Evolutionary conservation across 2,113 vertebrate genomes (phyloP).

Genomic region (Stegostoma tigrinum): DNA sequence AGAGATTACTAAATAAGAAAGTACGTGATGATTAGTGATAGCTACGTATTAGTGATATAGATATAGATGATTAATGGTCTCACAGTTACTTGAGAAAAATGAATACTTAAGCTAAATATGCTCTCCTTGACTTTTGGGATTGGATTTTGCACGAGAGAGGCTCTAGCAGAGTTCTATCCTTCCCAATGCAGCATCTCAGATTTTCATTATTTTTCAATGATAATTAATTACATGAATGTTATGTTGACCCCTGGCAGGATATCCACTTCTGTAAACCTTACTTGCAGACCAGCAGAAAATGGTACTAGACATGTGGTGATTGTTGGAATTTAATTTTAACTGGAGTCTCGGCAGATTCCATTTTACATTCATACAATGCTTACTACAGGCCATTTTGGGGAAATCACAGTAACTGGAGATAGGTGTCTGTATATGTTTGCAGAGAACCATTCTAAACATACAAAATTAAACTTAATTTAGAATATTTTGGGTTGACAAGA

Average conservation of each 20-base stretch:
- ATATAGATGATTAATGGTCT: not conserved
- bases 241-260: not conserved
- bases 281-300: not conserved
- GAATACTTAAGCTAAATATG: not conserved
- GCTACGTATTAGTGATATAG: not conserved
- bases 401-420: no score
- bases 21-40: not conserved
- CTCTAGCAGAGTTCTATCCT: not conserved
- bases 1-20: not conserved
- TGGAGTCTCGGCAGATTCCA: no score
- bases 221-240: not conserved
- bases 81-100: not conserved
- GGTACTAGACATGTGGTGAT: no score
- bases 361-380: no score
- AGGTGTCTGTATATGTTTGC: no score
- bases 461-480: no score
- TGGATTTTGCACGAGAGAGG: not conserved
- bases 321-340: no score
- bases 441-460: no score
- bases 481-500: no score
- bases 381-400: no score
- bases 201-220: not conserved
- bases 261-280: not conserved
- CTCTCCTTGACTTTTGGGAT: not conserved
- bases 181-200: not conserved